A percentile compares a stretch with the other conserved stretches of the same genome.
Conservation (phyloP, 2,888 invertebrate genomes). For the Oasisia sp. region DNA sequence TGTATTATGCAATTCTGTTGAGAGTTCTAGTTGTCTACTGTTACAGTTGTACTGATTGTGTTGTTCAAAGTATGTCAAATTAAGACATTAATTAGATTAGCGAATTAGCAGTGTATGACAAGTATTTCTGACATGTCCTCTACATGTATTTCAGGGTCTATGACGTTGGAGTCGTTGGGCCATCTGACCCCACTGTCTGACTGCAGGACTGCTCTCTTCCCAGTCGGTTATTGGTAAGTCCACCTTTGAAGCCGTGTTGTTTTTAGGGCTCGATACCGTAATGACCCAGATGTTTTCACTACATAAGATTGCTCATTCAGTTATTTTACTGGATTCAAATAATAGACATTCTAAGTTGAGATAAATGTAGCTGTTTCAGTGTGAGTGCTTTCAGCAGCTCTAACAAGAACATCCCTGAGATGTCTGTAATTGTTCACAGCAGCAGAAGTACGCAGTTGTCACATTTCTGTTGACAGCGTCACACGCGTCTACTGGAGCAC, state of each 20-base stretch:
- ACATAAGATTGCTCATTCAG: no score
- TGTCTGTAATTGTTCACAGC: no score
- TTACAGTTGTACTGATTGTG: not conserved
- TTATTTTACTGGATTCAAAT: no score
- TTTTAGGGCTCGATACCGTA: no score
- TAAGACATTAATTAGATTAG: no score
- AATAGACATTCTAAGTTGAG: no score
- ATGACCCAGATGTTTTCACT: no score
- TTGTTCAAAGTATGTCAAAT: not conserved
- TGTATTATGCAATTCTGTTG: not conserved
- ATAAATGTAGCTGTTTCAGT: no score
- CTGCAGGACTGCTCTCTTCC: slow-evolving; percentile 48
- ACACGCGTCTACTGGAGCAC: slow-evolving; percentile 92
- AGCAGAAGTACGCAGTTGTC: no score
- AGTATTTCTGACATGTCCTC: not conserved
- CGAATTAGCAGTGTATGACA: not conserved
- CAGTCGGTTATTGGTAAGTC: slow-evolving; percentile 44
- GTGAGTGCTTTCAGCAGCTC: no score
- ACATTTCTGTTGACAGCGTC: slow-evolving; percentile 50
- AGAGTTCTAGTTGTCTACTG: not conserved
- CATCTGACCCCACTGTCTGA: slow-evolving; percentile 63
- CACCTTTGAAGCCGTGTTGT: not conserved
- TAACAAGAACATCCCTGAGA: no score
- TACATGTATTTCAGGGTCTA: slow-evolving; percentile 68
- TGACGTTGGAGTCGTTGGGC: slow-evolving; percentile 84